Conservation (phyloP, 1,140 invertebrate species). For the Drosophila orena region DNA sequence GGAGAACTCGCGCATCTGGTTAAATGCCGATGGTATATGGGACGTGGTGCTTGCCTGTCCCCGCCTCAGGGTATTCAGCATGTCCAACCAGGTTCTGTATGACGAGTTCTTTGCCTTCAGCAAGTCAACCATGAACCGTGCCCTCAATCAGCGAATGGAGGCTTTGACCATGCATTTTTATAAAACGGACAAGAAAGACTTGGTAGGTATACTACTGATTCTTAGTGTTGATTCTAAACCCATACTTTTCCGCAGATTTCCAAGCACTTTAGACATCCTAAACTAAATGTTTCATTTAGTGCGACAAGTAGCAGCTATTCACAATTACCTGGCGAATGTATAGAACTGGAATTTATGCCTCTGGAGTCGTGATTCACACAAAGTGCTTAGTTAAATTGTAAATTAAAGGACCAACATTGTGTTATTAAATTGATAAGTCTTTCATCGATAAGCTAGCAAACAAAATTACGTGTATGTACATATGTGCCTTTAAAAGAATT, state of each 20-base stretch:
- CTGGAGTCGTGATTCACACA: slow-evolving; percentile 2
- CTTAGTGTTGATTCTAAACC: background rate
- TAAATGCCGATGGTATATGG: slow-evolving; percentile 28
- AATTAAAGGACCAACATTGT: background rate
- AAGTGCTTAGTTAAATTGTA: background rate
- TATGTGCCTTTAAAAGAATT: too few species aligned
- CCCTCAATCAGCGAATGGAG: slow-evolving; percentile 1
- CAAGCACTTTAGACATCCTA: slow-evolving; percentile 20
- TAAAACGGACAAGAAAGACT: slow-evolving; percentile 6
- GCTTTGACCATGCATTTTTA: slow-evolving; percentile 15
- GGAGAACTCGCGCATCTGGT: slow-evolving; percentile 19
- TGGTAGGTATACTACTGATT: slow-evolving; percentile 2
- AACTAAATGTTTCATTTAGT: slow-evolving; percentile 18
- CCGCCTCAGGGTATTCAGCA: slow-evolving; percentile 6
- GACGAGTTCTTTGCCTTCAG: slow-evolving; percentile 14
- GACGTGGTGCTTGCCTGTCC: slow-evolving; percentile 22
- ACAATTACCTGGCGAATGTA: slow-evolving; percentile 16
- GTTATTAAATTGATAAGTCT: background rate
- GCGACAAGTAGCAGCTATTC: background rate
- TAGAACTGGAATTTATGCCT: slow-evolving; percentile 18
- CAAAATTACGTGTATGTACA: too few species aligned
- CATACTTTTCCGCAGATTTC: slow-evolving; percentile 7
- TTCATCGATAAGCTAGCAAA: too few species aligned
- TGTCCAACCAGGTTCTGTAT: slow-evolving; percentile 9
- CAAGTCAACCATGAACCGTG: slow-evolving; percentile 12